Evolutionary conservation across 35 echinoderm and acorn worm species (phyloP).

Genomic region (Antedon bifida): DNA sequence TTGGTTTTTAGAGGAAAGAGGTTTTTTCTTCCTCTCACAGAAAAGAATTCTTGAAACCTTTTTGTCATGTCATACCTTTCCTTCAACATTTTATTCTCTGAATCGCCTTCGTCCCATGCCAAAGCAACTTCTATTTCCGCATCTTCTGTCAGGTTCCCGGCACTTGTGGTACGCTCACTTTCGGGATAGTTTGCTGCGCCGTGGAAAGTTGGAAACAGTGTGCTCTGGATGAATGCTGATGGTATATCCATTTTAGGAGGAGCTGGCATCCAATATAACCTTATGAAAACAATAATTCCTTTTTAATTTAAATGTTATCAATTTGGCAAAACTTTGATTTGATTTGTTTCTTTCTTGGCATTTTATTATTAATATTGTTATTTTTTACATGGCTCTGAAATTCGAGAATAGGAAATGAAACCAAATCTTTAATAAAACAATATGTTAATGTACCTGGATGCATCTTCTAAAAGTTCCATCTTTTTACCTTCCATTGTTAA

Average conservation of each 20-base stretch:
- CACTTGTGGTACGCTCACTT: conserved; percentile 31
- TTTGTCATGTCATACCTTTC: conserved; percentile 34
- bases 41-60: too few relatives aligned
- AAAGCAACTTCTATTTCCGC: conserved; percentile 23
- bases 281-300: not conserved
- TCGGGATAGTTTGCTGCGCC: conserved; percentile 32
- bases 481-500: conserved; percentile 37
- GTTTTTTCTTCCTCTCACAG: too few relatives aligned
- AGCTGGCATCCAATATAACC: conserved; percentile 85
- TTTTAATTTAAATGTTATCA: too few relatives aligned
- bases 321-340: not conserved
- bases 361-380: too few relatives aligned
- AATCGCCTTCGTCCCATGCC: conserved; percentile 40
- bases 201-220: conserved; percentile 63
- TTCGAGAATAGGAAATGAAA: not conserved
- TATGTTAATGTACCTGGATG: conserved; percentile 24
- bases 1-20: too few relatives aligned
- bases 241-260: conserved; percentile 96
- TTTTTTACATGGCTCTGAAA: too few relatives aligned
- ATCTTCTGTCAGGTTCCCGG: conserved; percentile 23
- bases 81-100: conserved; percentile 26
- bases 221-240: conserved; percentile 38
- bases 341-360: too few relatives aligned
- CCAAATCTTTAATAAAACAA: not conserved
- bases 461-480: conserved; percentile 56